Evolutionary conservation across 2,888 invertebrate genomes (phyloP).

Genomic region (Metalampra italica): DNA sequence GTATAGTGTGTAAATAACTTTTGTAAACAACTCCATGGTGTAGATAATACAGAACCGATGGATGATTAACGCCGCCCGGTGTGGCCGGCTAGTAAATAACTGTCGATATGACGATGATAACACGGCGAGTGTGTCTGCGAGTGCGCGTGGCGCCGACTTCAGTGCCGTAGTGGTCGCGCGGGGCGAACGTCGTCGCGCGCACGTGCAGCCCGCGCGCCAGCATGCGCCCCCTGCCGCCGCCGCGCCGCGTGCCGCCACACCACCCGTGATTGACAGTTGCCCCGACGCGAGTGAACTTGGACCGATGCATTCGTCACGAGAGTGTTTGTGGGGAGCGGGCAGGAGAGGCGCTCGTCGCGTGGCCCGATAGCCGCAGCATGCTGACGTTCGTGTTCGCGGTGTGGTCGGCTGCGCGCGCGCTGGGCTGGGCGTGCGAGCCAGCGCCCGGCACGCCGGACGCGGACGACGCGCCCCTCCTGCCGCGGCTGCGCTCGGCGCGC

Average conservation of each 20-base stretch:
- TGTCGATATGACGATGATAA: constrained; percentile 65
- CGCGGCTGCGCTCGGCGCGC: constrained; percentile 67
- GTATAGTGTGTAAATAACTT: not conserved
- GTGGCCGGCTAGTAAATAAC: constrained; percentile 37
- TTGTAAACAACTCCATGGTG: not conserved
- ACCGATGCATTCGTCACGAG: constrained; percentile 47
- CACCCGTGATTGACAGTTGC: constrained; percentile 28
- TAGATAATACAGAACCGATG: not conserved
- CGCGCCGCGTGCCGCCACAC: constrained; percentile 15
- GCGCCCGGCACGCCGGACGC: constrained; percentile 50
- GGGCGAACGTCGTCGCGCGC: constrained; percentile 33
- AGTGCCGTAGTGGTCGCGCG: constrained; percentile 58
- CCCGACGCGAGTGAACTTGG: constrained; percentile 35
- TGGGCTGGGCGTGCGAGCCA: constrained; percentile 63
- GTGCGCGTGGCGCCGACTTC: constrained; percentile 44
- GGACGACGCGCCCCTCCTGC: constrained; percentile 64
- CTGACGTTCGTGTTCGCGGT: constrained; percentile 80
- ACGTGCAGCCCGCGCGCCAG: constrained; percentile 42
- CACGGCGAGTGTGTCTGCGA: constrained; percentile 46
- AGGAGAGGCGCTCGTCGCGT: constrained; percentile 47
- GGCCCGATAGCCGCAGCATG: constrained; percentile 67
- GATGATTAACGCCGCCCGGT: constrained; percentile 4
- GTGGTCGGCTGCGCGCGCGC: constrained; percentile 81
- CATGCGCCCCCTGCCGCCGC: constrained; percentile 20
- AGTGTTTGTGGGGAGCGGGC: constrained; percentile 47